phyloP scores from a whole-genome alignment of 2,797 vertebrate genomes.

The Helostoma temminkii region DNA sequence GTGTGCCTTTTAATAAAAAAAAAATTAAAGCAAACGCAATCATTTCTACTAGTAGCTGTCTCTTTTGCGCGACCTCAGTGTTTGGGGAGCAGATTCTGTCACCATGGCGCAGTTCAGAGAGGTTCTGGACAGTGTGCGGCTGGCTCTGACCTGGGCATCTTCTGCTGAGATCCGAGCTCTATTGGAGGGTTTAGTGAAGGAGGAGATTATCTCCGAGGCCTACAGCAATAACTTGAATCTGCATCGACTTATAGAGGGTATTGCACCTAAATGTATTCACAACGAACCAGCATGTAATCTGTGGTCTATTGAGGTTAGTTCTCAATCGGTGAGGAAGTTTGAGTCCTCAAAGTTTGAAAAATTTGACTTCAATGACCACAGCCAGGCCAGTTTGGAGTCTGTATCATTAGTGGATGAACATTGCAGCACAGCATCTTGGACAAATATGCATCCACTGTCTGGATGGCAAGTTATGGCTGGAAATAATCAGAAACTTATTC shows the following conservation, averaged over 20 bases:
- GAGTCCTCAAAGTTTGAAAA: not conserved
- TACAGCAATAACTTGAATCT: constrained; percentile 75
- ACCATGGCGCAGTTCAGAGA: constrained; percentile 82
- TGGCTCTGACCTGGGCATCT: constrained; percentile 67
- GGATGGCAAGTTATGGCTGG: not conserved
- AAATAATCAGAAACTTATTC: not conserved
- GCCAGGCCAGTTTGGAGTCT: not conserved
- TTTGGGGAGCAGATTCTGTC: accelerated
- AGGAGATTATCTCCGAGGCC: constrained; percentile 80
- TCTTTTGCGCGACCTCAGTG: not conserved
- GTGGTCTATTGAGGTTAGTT: not conserved
- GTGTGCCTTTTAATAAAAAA: constrained; percentile 3
- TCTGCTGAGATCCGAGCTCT: constrained; percentile 69
- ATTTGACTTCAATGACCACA: not conserved
- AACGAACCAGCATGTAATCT: not conserved
- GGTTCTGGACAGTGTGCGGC: constrained; percentile 77
- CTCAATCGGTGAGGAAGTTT: not conserved
- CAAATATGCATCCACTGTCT: not conserved
- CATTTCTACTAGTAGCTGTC: not conserved
- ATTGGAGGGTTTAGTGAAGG: constrained; percentile 74
- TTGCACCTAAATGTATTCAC: not conserved
- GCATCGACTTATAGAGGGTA: not conserved
- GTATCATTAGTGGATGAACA: not conserved
- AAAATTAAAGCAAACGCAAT: not conserved
- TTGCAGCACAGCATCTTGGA: not conserved